Evolutionary conservation across 2,888 invertebrate species (phyloP), one percentile per base, ranked within the genome.

Genomic region (Argyra leucocephala): DNA sequence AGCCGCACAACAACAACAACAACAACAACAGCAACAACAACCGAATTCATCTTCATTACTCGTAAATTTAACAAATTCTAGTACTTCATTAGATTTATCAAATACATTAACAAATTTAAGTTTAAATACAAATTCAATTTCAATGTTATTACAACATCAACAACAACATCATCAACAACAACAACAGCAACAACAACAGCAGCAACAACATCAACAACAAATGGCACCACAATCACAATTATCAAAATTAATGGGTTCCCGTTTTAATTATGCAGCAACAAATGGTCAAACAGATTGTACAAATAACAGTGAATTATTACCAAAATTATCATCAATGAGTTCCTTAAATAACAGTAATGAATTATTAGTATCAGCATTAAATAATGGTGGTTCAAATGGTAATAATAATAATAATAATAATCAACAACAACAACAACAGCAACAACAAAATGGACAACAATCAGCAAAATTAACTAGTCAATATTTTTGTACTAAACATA

Each of bases 401-500:
- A 37, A 37, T 37, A 31, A 31, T 31, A 31, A 23, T 5, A 2
- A 7, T n/a, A n/a, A n/a, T n/a, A n/a, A n/a, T n/a, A n/a, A n/a
- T n/a, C n/a, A n/a, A n/a, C 22, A 22, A 15, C 58, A 58, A 58
- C 57, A 57, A 22, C n/a, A 57, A 21, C 21, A 57, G 1, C 67
- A 66, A 65, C 76, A 71, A 57, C 74, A 70, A 65, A 68, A 63
- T 37, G 67, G 60, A 37, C 66, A 63, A 31, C 67, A 26, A 62
- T 65, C 69, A 57, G 62, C 64, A 64, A 31, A 61, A 67, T 67
- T 66, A 63, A 63, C 69, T 71, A 70, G 71, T 72, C 69, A 86
- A 57, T 87, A 91, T 67, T 87, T 87, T 74, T 96, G 96, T 78
- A 87, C 88, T 37, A 85, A 92, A 72, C 96, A 97, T 83, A 93